Percentiles rank a stretch among this genome's conserved stretches.
phyloP scores from a whole-genome alignment of 2,113 vertebrate species.

The Muntiacus reevesi region DNA sequence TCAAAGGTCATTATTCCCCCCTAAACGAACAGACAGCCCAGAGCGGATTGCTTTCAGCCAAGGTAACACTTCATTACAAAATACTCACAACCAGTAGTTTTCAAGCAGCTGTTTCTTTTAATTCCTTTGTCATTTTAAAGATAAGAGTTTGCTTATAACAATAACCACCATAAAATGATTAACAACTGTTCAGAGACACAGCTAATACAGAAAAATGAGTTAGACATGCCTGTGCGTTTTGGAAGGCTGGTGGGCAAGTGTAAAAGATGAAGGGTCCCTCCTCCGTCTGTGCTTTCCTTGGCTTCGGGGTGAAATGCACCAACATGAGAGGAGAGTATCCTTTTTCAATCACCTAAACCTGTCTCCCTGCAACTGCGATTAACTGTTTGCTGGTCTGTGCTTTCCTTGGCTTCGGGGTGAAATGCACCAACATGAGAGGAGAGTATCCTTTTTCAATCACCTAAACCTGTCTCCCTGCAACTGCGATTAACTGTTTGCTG shows the following conservation, averaged over 20 bases:
- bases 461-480: neutral
- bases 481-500: neutral
- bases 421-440: accelerated
- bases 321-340: accelerated
- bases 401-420: neutral
- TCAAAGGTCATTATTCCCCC: neutral
- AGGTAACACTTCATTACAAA: neutral
- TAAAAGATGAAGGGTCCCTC: accelerated
- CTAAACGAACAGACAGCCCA: neutral
- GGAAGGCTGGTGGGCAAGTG: neutral
- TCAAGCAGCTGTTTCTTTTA: neutral
- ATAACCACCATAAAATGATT: no score
- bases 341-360: accelerated
- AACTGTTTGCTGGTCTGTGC: no score
- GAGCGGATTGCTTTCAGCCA: accelerated
- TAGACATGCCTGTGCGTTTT: accelerated
- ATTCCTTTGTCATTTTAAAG: neutral
- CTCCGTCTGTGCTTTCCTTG: accelerated
- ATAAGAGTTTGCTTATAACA: neutral
- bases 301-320: neutral
- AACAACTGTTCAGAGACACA: neutral
- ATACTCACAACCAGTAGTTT: no score
- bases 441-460: accelerated
- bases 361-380: neutral
- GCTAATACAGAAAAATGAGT: accelerated